Evolutionary conservation across 2,888 invertebrate genomes (phyloP), one percentile per base, ranked within the genome.

Genomic region (Eupithecia tripunctaria): DNA sequence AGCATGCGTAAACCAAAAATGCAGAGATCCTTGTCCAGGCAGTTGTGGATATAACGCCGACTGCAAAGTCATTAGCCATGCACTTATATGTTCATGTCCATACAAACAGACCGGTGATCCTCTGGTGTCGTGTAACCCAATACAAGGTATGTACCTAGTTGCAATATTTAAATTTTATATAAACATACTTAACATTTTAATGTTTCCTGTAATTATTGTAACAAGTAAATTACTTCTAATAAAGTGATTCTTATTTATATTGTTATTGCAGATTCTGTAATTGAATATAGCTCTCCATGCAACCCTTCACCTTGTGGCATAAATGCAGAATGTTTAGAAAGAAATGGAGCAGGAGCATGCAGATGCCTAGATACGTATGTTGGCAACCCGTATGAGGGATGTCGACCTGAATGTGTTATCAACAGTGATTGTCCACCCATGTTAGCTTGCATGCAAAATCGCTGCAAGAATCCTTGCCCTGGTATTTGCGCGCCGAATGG

Each of bases 381-480:
- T 67, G 92, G 91, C 62, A 91, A 93, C 79, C 93, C 93, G 72
- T 91, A 92, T 78, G 91, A 94, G 78, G 97, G 97, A 27, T 98
- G 98, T 86, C 95, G 96, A 73, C 97, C 97, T 0, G 97, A 98
- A 90, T 98, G 98, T 88, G 95, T 97, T 7, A 95, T 97, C 68
- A 97, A 97, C 85, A 96, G 96, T 18, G 98, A 98, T 85, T 98
- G 98, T 84, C 91, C 96, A 12, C 96, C 96, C 62, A 95, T 96
- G 85, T 92, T 95, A 82, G 97, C 97, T 47, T 97, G 97, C 83
- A 95, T 97, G 38, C 96, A 97, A 88, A 96, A 96, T 82, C 97
- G 96, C 91, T 97, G 97, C 87, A 95, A 95, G 85, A 96, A 98
- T 88, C 98, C 98, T 18, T 98, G 98, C 81, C 96, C 96, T 0